phyloP scores from a whole-genome alignment of 2,888 invertebrate genomes.

The Deilephila porcellus region DNA sequence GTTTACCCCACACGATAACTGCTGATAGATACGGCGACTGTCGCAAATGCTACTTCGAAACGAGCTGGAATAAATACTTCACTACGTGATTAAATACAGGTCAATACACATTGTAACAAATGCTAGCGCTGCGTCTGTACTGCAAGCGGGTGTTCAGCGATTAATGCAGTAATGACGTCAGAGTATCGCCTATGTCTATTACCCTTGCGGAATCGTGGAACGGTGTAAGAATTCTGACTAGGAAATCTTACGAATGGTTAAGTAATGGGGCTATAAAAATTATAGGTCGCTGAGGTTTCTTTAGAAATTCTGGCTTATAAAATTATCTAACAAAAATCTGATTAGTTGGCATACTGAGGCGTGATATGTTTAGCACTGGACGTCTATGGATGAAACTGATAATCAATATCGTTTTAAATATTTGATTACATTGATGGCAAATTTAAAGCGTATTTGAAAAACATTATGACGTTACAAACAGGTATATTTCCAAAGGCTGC shows the following conservation, averaged over 20 bases:
- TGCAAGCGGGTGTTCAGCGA: slow-evolving; percentile 5
- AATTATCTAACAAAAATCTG: too few species aligned
- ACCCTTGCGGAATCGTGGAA: too few species aligned
- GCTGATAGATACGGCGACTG: neutral
- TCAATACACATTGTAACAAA: slow-evolving; percentile 14
- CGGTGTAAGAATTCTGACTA: too few species aligned
- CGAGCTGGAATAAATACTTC: slow-evolving; percentile 12
- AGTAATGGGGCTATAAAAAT: too few species aligned
- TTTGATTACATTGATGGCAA: too few species aligned
- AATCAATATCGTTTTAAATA: too few species aligned
- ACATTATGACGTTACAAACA: neutral
- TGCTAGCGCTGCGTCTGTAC: neutral
- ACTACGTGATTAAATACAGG: neutral
- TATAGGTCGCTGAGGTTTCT: too few species aligned
- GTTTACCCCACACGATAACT: slow-evolving; percentile 35
- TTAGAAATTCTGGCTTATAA: too few species aligned
- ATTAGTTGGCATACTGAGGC: too few species aligned
- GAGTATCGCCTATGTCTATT: neutral
- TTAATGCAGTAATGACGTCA: neutral
- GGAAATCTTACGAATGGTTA: too few species aligned
- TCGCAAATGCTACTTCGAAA: slow-evolving; percentile 21
- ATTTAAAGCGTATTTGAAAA: neutral
- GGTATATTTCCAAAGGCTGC: slow-evolving; percentile 4
- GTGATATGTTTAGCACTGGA: too few species aligned
- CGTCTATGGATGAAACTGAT: too few species aligned